Percentiles rank a stretch among this genome's conserved stretches.
phyloP scores from a whole-genome alignment of 1,140 invertebrate genomes.

The Yoshiicerus persimilis region DNA sequence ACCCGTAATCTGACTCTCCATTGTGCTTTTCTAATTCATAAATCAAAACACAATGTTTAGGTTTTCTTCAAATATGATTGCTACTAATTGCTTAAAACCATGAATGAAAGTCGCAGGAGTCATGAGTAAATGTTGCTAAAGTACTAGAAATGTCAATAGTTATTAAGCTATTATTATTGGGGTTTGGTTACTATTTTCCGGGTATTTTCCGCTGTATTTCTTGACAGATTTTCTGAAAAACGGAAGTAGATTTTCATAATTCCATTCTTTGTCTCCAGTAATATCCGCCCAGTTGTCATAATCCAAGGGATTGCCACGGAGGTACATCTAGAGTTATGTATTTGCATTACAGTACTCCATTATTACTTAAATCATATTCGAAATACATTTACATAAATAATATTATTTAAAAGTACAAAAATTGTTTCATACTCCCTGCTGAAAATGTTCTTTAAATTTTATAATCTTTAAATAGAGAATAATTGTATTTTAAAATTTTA shows the following conservation, averaged over 20 bases:
- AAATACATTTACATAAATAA: slow-evolving; percentile 55
- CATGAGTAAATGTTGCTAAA: too few relatives aligned
- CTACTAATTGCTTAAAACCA: too few relatives aligned
- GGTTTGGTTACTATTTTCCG: neutral
- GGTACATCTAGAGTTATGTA: slow-evolving; percentile 54
- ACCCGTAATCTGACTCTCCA: slow-evolving; percentile 43
- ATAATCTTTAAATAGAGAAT: neutral
- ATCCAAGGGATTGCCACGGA: slow-evolving; percentile 50
- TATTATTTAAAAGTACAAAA: too few relatives aligned
- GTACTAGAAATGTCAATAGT: neutral
- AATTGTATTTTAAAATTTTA: slow-evolving; percentile 58
- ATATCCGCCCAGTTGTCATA: slow-evolving; percentile 41
- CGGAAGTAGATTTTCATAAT: slow-evolving; percentile 39
- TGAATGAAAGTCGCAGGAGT: too few relatives aligned
- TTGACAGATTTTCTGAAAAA: slow-evolving; percentile 39
- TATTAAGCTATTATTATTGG: neutral
- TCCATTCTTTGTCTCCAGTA: slow-evolving; percentile 32
- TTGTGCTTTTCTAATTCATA: neutral
- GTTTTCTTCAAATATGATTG: too few relatives aligned
- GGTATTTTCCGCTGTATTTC: slow-evolving; percentile 30
- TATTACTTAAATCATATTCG: too few relatives aligned
- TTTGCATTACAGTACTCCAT: neutral
- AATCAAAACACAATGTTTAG: neutral
- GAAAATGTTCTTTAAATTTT: neutral
- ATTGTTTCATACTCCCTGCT: too few relatives aligned